Conservation (phyloP, 2,113 vertebrate species). For the Sinosuthora webbiana region DNA sequence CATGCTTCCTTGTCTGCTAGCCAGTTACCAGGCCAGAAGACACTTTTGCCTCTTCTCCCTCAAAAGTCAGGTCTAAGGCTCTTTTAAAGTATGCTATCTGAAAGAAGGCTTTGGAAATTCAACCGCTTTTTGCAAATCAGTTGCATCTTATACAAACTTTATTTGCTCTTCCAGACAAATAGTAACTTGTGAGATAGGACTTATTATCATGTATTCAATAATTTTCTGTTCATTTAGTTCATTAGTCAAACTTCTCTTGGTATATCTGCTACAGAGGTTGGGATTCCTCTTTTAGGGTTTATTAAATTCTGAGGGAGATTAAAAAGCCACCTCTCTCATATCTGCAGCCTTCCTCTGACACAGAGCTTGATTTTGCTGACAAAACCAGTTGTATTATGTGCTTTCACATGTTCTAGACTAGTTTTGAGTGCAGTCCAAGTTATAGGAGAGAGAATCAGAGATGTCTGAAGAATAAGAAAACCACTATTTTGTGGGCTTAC, state of each 20-base stretch:
- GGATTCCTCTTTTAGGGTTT: neutral
- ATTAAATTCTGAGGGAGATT: neutral
- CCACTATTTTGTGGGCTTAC: neutral
- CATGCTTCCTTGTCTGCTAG: neutral
- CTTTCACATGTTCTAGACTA: neutral
- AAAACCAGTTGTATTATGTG: fast-evolving
- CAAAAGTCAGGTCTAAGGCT: neutral
- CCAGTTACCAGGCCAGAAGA: neutral
- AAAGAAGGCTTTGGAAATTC: neutral
- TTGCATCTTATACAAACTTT: neutral
- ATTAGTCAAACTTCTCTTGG: neutral
- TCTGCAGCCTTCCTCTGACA: neutral
- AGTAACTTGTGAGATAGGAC: neutral
- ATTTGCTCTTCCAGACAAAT: neutral
- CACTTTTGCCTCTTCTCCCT: neutral
- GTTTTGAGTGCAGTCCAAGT: neutral
- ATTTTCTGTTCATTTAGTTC: neutral
- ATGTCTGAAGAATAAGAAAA: neutral
- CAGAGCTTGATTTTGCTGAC: neutral
- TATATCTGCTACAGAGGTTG: neutral
- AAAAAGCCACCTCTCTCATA: fast-evolving
- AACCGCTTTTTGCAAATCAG: neutral
- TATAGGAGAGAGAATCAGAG: neutral
- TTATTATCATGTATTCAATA: neutral
- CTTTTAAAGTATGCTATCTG: neutral